A percentile compares a stretch with the other conserved stretches of the same genome.
phyloP scores from a whole-genome alignment of 2,888 invertebrate species.

The Drymonia ruficornis region DNA sequence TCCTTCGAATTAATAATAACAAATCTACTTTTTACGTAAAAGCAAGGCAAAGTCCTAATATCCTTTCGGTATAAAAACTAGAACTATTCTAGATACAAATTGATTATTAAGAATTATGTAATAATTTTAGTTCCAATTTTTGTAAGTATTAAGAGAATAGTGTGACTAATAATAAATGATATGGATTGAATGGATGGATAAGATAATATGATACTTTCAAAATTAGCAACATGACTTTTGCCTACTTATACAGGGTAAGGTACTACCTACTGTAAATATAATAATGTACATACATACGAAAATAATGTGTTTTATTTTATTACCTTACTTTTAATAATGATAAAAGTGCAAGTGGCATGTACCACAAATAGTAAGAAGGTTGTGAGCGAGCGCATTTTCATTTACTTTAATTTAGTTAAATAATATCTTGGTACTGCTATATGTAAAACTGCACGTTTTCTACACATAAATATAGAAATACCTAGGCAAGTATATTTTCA shows the following conservation, averaged over 20 bases:
- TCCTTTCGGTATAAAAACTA: constrained; percentile 11
- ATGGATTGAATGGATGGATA: constrained; percentile 36
- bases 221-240: constrained; percentile 22
- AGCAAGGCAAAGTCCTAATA: no score
- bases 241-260: constrained; percentile 42
- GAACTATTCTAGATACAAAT: constrained; percentile 13
- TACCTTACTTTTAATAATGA: constrained; percentile 1
- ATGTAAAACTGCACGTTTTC: no score
- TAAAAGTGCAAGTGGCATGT: constrained; percentile 3
- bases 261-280: constrained; percentile 26
- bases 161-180: constrained; percentile 26
- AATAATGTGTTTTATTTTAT: constrained; percentile 30
- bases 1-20: no score
- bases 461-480: no score
- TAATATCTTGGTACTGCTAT: no score
- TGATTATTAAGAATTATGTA: constrained; percentile 6
- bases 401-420: no score
- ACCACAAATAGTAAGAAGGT: neutral
- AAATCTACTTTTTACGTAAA: no score
- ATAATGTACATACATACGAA: constrained; percentile 31
- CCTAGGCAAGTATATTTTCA: no score
- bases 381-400: no score
- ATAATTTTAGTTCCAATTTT: constrained; percentile 10
- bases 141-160: neutral
- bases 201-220: constrained; percentile 7